These are phyloP conservation scores for Tangachromis dhanisi DNA, from an alignment of 2,113 vertebrate species.

Conservation along the genomic window DNA sequence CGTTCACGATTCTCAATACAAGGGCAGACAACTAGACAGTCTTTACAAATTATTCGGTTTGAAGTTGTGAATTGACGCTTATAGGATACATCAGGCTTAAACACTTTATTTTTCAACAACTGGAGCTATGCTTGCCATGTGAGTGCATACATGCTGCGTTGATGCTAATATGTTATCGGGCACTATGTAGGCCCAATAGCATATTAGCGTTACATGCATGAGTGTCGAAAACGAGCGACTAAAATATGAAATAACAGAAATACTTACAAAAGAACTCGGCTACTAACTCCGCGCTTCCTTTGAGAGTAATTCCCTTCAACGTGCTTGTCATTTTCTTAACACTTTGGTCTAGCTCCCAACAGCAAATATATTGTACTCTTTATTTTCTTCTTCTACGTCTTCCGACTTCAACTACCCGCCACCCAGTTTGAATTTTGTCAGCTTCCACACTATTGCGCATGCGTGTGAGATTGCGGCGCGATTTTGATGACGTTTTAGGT, in stretches of 20 bases:
- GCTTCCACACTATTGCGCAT: constrained; percentile 5
- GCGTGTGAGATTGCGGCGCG: background rate
- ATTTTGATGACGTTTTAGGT: background rate
- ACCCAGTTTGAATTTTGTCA: constrained; percentile 59
- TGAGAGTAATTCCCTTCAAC: constrained; percentile 82
- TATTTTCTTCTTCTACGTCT: background rate
- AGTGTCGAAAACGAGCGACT: background rate
- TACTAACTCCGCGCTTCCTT: constrained; percentile 87
- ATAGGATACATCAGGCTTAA: background rate
- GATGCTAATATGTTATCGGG: background rate
- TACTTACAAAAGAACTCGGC: constrained; percentile 93
- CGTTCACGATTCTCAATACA: background rate
- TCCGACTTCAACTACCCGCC: constrained; percentile 45
- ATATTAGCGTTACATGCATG: background rate
- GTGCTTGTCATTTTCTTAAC: constrained; percentile 66
- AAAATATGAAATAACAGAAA: background rate
- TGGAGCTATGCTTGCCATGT: background rate
- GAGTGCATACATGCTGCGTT: background rate
- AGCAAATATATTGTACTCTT: background rate
- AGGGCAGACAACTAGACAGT: background rate
- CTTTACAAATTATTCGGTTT: background rate
- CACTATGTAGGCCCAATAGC: background rate
- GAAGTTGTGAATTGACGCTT: background rate
- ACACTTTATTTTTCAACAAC: background rate
- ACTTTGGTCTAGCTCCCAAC: background rate